These are phyloP conservation scores for Pterophyllum scalare DNA, from an alignment of 2,113 vertebrate species.

Conservation along the genomic window DNA sequence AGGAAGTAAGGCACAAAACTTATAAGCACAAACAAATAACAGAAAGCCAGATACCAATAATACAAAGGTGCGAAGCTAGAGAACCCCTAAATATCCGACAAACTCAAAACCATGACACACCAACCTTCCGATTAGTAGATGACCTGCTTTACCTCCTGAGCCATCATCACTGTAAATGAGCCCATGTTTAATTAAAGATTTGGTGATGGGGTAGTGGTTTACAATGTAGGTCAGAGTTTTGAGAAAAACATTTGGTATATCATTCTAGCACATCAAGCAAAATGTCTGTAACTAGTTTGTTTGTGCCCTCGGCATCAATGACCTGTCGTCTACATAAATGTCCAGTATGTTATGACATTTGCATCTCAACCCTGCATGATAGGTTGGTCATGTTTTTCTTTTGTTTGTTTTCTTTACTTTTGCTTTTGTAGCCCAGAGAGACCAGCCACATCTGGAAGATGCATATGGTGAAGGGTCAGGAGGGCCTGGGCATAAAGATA, in stretches of 20 bases:
- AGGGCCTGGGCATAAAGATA: conserved; percentile 95
- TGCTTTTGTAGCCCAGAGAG: conserved; percentile 81
- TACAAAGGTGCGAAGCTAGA: no score
- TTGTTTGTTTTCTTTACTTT: conserved; percentile 15
- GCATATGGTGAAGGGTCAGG: conserved; percentile 92
- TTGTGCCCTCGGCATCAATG: not conserved
- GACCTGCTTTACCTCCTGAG: no score
- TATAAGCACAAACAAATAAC: no score
- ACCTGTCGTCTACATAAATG: not conserved
- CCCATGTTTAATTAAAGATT: not conserved
- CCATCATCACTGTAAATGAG: not conserved
- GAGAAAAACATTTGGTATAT: conserved; percentile 28
- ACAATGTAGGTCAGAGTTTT: conserved; percentile 24
- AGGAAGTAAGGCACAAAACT: no score
- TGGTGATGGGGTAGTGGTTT: not conserved
- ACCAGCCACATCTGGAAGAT: conserved; percentile 96
- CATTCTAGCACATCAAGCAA: not conserved
- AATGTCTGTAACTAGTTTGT: not conserved
- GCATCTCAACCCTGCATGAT: not conserved
- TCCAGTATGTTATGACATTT: not conserved
- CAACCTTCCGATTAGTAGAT: no score
- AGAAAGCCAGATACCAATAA: no score
- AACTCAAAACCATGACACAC: no score
- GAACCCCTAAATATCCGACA: no score
- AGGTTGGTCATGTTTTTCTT: not conserved